These are phyloP conservation scores for Pollenia labialis DNA, from an alignment of 2,888 invertebrate genomes.

Conservation along the genomic window DNA sequence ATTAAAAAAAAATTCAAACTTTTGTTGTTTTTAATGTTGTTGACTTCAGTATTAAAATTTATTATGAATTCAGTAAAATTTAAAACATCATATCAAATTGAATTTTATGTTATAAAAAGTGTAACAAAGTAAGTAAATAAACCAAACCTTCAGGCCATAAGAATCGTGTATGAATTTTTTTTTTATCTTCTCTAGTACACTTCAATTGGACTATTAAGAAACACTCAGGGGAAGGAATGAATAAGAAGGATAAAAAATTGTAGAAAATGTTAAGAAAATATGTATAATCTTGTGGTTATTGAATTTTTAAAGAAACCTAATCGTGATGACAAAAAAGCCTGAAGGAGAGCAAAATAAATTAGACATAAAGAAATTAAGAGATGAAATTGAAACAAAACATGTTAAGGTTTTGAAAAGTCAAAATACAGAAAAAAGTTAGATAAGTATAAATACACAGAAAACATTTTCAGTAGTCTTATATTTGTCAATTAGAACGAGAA, in stretches of 20 bases:
- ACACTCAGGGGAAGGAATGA: no score
- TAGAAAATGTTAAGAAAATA: constrained; percentile 12
- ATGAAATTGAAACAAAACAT: constrained; percentile 21
- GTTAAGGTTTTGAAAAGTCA: neutral
- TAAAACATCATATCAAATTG: neutral
- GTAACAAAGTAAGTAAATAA: constrained; percentile 14
- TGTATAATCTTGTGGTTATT: constrained; percentile 34
- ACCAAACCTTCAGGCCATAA: constrained; percentile 1
- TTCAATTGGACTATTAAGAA: neutral
- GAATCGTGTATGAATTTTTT: neutral
- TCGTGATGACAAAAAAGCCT: neutral
- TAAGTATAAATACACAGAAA: no score
- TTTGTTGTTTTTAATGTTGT: neutral
- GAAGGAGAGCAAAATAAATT: constrained; percentile 14
- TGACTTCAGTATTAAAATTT: constrained; percentile 4
- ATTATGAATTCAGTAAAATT: constrained; percentile 1
- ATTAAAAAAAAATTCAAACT: neutral
- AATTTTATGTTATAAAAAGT: neutral
- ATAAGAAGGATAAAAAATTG: neutral
- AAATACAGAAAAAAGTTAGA: no score
- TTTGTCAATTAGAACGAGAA: no score
- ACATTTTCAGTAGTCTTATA: no score
- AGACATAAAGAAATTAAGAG: constrained; percentile 33
- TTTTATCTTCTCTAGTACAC: neutral
- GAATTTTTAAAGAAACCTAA: neutral